These are phyloP conservation scores for Chloroceryle inda DNA, from an alignment of 2,797 vertebrate species.

Conservation along the genomic window DNA sequence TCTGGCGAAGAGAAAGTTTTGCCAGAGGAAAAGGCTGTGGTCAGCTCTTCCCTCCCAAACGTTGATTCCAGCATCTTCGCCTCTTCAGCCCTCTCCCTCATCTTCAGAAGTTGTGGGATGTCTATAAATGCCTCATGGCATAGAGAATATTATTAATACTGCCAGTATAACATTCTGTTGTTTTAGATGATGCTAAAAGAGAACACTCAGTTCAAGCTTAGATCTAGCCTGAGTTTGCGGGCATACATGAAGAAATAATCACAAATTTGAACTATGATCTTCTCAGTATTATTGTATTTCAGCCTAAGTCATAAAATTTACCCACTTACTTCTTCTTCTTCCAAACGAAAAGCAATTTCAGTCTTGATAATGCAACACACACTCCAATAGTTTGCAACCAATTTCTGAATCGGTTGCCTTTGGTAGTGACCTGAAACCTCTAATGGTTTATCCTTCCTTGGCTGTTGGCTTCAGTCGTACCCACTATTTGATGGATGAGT, in stretches of 20 bases:
- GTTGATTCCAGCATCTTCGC: background rate
- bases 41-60: constrained; percentile 51
- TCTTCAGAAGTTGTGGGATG: constrained; percentile 20
- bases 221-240: background rate
- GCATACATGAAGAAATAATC: background rate
- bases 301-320: background rate
- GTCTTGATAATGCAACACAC: background rate
- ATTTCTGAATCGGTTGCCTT: background rate
- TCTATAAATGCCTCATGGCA: background rate
- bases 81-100: background rate
- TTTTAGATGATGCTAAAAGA: background rate
- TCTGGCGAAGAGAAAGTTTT: constrained; percentile 18
- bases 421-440: background rate
- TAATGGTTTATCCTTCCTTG: background rate
- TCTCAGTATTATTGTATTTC: background rate
- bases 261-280: background rate
- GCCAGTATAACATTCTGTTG: background rate
- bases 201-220: background rate
- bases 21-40: constrained; percentile 51
- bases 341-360: background rate
- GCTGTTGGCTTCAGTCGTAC: background rate
- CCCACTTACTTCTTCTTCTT: background rate
- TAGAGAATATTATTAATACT: background rate
- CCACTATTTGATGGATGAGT: background rate
- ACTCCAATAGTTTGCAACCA: background rate